A percentile compares a stretch with the other conserved stretches of the same genome.
Evolutionary conservation across 2,797 vertebrate genomes (phyloP).

Genomic region (Eulemur rubriventer): DNA sequence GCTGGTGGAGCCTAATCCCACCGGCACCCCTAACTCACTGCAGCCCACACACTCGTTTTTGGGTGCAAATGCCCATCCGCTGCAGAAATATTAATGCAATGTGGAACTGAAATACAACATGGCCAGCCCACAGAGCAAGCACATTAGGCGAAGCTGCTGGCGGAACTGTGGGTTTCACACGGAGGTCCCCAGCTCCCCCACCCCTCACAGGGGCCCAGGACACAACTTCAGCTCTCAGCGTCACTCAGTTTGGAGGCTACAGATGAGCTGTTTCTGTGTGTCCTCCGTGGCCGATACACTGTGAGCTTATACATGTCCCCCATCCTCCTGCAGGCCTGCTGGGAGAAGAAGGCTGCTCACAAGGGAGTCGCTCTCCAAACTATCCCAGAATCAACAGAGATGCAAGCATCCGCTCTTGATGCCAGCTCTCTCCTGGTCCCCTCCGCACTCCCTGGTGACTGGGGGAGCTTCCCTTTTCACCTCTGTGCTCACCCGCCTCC

Average conservation of each 20-base stretch:
- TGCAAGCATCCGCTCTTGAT: fast-evolving
- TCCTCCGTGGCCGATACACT: fast-evolving
- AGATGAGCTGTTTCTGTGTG: neutral
- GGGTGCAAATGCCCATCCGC: neutral
- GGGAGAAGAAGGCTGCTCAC: neutral
- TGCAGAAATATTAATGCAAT: neutral
- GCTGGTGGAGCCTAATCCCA: fast-evolving
- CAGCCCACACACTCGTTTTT: fast-evolving
- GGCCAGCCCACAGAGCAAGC: neutral
- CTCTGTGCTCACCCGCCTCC: neutral
- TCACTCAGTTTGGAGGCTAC: neutral
- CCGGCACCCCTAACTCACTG: fast-evolving
- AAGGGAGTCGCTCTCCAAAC: neutral
- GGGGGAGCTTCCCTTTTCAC: fast-evolving
- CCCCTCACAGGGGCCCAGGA: no score
- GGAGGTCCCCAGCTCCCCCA: fast-evolving
- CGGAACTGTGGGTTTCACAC: neutral
- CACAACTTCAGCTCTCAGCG: neutral
- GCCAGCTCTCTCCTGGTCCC: fast-evolving
- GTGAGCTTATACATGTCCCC: neutral
- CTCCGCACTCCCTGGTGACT: neutral
- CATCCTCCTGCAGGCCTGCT: fast-evolving
- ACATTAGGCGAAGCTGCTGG: neutral
- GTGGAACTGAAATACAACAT: neutral
- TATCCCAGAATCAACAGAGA: neutral